Evolutionary conservation across 2,113 vertebrate species (phyloP).

Genomic region (Sprattus sprattus): DNA sequence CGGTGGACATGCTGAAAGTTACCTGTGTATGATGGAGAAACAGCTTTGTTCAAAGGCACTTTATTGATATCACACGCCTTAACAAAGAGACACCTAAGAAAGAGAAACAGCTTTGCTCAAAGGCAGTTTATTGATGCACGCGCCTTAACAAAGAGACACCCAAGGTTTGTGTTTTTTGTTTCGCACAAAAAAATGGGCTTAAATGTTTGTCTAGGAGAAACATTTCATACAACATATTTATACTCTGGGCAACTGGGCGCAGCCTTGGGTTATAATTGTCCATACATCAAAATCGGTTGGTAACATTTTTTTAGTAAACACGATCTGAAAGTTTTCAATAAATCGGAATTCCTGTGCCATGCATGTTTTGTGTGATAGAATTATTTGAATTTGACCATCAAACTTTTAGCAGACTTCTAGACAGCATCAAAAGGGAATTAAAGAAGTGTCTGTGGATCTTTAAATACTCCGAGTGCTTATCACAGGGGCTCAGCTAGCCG

Average conservation of each 20-base stretch:
- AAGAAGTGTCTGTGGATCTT: background rate
- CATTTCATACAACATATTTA: background rate
- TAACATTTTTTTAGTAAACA: background rate
- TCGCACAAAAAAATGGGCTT: too few species aligned
- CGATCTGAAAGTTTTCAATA: background rate
- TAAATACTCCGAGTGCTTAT: background rate
- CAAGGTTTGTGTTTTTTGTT: too few species aligned
- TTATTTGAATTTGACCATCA: background rate
- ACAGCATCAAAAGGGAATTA: background rate
- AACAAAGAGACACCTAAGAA: background rate
- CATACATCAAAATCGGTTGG: background rate
- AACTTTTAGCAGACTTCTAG: background rate
- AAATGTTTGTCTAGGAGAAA: too few species aligned
- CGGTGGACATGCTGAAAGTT: background rate
- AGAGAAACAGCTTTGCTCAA: background rate
- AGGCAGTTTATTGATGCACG: background rate
- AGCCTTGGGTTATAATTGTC: background rate
- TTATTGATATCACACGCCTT: background rate
- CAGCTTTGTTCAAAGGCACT: background rate
- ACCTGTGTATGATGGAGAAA: background rate
- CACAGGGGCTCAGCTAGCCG: background rate
- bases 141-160: background rate
- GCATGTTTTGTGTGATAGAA: background rate
- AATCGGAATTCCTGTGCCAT: background rate
- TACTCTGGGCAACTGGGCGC: background rate